Evolutionary conservation across 1,140 invertebrate species (phyloP).

Genomic region (Ooceraea biroi): DNA sequence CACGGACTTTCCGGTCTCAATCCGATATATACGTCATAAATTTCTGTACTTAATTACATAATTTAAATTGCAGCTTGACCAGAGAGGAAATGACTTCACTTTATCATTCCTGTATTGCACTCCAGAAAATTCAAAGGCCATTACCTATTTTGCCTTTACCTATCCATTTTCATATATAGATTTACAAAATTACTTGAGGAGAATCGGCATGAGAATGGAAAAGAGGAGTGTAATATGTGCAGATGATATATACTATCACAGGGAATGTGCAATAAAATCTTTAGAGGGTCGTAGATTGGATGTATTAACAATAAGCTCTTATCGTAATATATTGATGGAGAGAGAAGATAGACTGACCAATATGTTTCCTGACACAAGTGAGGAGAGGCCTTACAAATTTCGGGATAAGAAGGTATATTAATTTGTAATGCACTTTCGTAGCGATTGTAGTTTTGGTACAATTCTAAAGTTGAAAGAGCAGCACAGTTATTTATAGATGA

Average conservation of each 20-base stretch:
- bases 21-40: too few species aligned
- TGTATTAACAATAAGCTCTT: slow-evolving; percentile 94
- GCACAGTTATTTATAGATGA: too few species aligned
- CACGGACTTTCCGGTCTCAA: too few species aligned
- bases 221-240: slow-evolving; percentile 79
- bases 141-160: slow-evolving; percentile 96
- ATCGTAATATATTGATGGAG: slow-evolving; percentile 91
- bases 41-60: background rate
- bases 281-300: slow-evolving; percentile 94
- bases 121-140: slow-evolving; percentile 90
- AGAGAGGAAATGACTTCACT: slow-evolving; percentile 88
- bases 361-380: slow-evolving; percentile 91
- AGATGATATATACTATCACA: slow-evolving; percentile 94
- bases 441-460: too few species aligned
- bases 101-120: slow-evolving; percentile 93
- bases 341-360: slow-evolving; percentile 91
- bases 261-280: slow-evolving; percentile 93
- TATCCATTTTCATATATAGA: slow-evolving; percentile 96
- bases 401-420: slow-evolving; percentile 90
- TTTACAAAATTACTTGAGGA: slow-evolving; percentile 89
- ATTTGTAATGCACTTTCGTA: too few species aligned
- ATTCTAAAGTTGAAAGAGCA: too few species aligned
- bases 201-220: slow-evolving; percentile 79
- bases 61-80: slow-evolving; percentile 87
- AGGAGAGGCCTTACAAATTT: slow-evolving; percentile 91